phyloP scores from a whole-genome alignment of 1,140 invertebrate species.

The Saccostrea echinata region DNA sequence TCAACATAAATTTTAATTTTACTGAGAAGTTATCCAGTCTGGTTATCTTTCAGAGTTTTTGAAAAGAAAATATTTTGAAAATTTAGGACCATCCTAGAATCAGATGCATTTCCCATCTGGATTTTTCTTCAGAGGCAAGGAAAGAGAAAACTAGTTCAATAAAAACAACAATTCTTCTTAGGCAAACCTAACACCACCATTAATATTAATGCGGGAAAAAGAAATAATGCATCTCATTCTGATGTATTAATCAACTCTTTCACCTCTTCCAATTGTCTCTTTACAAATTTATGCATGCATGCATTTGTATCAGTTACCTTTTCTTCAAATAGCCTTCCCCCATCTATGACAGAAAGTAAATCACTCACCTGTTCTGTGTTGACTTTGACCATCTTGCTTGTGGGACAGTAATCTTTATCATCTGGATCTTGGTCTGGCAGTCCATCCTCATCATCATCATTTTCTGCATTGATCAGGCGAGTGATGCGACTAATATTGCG shows the following conservation, averaged over 20 bases:
- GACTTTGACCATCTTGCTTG: slow-evolving; percentile 8
- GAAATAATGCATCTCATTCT: slow-evolving; percentile 18
- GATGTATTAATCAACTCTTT: neutral
- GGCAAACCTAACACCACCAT: neutral
- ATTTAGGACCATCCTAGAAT: neutral
- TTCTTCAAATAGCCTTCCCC: neutral
- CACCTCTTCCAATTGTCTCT: neutral
- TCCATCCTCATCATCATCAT: slow-evolving; percentile 46
- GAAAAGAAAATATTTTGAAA: neutral
- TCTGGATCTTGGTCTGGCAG: slow-evolving; percentile 3
- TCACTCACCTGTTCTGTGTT: neutral
- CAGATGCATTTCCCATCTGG: slow-evolving; percentile 32
- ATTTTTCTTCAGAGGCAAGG: slow-evolving; percentile 26
- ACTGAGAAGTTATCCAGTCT: neutral
- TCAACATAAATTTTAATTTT: slow-evolving; percentile 4
- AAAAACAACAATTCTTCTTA: neutral
- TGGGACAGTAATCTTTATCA: slow-evolving; percentile 1
- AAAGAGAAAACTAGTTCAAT: neutral
- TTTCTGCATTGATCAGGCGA: slow-evolving; percentile 40
- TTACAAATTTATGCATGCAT: neutral
- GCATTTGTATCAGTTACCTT: neutral
- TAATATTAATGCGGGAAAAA: neutral
- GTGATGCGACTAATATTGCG: slow-evolving; percentile 1
- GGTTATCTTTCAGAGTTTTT: neutral
- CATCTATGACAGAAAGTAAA: neutral